Evolutionary conservation across 1,140 invertebrate species (phyloP).

Genomic region (Melanaphis sacchari): DNA sequence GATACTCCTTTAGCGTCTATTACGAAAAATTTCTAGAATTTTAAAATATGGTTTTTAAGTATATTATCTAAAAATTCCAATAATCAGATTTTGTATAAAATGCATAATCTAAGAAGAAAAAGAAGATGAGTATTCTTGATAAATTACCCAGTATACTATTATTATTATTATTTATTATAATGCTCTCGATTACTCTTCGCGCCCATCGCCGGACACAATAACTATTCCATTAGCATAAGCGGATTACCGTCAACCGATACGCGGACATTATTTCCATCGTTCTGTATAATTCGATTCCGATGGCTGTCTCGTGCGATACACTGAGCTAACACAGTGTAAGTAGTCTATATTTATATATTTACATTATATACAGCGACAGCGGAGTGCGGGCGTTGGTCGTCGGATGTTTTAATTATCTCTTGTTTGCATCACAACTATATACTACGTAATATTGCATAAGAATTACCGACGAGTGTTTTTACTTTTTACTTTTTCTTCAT

Average conservation of each 20-base stretch:
- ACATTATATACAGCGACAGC: background rate
- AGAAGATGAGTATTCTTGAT: too few relatives aligned
- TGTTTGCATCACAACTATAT: constrained; percentile 9
- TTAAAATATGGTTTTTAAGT: too few relatives aligned
- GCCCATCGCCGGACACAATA: background rate
- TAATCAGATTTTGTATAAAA: too few relatives aligned
- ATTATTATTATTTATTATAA: background rate
- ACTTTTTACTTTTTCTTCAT: background rate
- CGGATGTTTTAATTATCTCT: constrained; percentile 15
- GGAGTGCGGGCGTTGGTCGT: too few relatives aligned
- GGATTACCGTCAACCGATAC: constrained; percentile 34
- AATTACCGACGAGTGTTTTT: constrained; percentile 15
- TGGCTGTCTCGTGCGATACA: background rate
- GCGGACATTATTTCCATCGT: background rate
- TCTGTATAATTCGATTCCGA: background rate
- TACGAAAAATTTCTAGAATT: too few relatives aligned
- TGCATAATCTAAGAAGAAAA: too few relatives aligned
- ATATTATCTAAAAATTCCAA: too few relatives aligned
- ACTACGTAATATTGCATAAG: background rate
- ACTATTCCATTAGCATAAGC: constrained; percentile 31
- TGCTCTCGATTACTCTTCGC: background rate
- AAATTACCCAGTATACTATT: too few relatives aligned
- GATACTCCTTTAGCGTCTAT: too few relatives aligned
- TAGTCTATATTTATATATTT: background rate
- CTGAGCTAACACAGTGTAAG: background rate